phyloP scores from a whole-genome alignment of 2,888 invertebrate species.

The Silvanus unidentatus region DNA sequence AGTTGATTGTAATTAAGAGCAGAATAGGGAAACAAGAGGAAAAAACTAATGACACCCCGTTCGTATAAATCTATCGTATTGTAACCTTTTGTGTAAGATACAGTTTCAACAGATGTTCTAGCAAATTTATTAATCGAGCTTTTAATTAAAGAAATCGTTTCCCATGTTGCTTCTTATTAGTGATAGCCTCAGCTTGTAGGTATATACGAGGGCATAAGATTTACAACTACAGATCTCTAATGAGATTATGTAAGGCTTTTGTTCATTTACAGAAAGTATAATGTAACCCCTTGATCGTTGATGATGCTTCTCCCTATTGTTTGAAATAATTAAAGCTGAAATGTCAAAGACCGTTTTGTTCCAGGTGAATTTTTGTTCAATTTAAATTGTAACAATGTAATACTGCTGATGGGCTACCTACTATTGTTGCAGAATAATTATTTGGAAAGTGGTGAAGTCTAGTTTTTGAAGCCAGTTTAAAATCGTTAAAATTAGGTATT shows the following conservation, averaged over 20 bases:
- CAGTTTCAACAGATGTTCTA: constrained; percentile 4
- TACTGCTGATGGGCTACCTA: no score
- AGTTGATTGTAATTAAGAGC: constrained; percentile 1
- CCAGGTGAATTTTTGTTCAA: no score
- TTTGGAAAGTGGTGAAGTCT: no score
- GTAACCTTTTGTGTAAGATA: constrained; percentile 1
- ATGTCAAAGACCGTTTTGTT: no score
- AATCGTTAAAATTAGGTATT: background rate
- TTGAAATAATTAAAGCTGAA: no score
- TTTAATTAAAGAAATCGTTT: constrained; percentile 5
- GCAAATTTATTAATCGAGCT: constrained; percentile 5
- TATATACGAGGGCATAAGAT: background rate
- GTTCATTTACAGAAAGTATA: background rate
- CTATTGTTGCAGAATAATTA: no score
- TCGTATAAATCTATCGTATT: background rate
- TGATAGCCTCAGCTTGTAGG: background rate
- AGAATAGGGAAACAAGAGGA: background rate
- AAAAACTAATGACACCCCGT: constrained; percentile 1
- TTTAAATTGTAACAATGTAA: no score
- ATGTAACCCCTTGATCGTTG: no score
- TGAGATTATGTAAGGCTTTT: constrained; percentile 1
- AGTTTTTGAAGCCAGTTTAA: no score
- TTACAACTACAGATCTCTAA: constrained; percentile 3
- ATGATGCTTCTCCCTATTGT: no score
- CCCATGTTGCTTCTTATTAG: constrained; percentile 4